Percentiles rank a stretch among this genome's conserved stretches.
Evolutionary conservation across 1,140 invertebrate species (phyloP).

Genomic region (Lordiphosa mommai): DNA sequence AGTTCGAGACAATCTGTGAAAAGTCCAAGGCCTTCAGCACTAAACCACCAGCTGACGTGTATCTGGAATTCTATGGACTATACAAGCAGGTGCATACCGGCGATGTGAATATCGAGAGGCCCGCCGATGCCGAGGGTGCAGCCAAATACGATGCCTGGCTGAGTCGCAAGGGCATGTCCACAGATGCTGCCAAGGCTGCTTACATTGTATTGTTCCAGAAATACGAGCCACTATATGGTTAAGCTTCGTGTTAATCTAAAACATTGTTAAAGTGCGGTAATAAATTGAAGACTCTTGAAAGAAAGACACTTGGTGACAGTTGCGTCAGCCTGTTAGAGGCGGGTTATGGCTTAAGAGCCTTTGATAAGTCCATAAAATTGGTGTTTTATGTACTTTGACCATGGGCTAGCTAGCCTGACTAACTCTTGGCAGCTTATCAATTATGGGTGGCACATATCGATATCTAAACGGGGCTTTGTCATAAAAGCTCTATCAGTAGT

Average conservation of each 20-base stretch:
- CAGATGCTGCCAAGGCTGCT: conserved; percentile 90
- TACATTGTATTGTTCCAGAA: conserved; percentile 90
- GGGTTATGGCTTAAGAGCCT: too few species aligned
- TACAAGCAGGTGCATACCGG: conserved; percentile 94
- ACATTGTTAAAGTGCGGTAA: conserved; percentile 8
- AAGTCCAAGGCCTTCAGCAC: conserved; percentile 89
- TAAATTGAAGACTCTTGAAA: conserved; percentile 9
- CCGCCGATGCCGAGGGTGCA: conserved; percentile 93
- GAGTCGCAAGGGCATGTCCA: conserved; percentile 88
- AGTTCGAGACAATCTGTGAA: conserved; percentile 89
- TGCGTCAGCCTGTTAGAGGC: background rate
- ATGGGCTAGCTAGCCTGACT: conserved; percentile 1
- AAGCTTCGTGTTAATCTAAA: conserved; percentile 17
- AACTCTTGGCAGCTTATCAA: conserved; percentile 27
- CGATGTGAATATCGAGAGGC: conserved; percentile 86
- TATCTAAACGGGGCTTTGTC: conserved; percentile 23
- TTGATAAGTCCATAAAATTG: background rate
- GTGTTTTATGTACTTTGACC: conserved; percentile 5
- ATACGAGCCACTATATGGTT: conserved; percentile 80
- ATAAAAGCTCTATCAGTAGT: conserved; percentile 35
- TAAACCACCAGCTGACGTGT: conserved; percentile 89
- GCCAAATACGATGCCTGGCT: conserved; percentile 98
- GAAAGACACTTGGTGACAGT: background rate
- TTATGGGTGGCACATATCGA: conserved; percentile 13
- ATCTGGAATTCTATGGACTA: conserved; percentile 92